phyloP scores from a whole-genome alignment of 2,113 vertebrate genomes.

The Chaetorhynchus papuensis region DNA sequence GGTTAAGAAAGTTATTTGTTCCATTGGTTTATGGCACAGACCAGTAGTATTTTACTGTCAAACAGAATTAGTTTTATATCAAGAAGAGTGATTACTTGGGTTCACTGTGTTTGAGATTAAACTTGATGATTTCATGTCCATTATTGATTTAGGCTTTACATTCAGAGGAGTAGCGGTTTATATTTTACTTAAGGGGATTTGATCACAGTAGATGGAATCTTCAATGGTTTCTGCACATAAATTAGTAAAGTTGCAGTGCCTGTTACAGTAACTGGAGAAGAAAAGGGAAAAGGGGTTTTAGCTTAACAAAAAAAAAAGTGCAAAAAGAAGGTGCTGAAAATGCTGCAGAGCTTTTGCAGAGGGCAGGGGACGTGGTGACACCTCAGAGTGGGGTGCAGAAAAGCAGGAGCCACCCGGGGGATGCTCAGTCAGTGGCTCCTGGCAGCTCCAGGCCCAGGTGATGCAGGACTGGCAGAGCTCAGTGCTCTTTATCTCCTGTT shows the following conservation, averaged over 20 bases:
- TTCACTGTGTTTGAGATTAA: conserved; percentile 61
- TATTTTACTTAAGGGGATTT: conserved; percentile 66
- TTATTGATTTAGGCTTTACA: conserved; percentile 66
- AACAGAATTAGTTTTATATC: conserved; percentile 66
- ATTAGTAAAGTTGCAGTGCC: conserved; percentile 23
- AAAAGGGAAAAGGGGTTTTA: neutral
- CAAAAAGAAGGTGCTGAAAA: neutral
- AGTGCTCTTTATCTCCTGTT: accelerated
- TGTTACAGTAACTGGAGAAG: neutral
- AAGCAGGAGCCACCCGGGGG: neutral
- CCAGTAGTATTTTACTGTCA: conserved; percentile 59
- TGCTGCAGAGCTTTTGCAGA: neutral
- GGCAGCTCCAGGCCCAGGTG: neutral
- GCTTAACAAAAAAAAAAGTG: neutral
- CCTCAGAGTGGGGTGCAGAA: accelerated
- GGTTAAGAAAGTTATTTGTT: conserved; percentile 63
- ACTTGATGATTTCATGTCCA: conserved; percentile 65
- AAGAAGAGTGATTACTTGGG: conserved; percentile 59
- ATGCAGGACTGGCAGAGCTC: neutral
- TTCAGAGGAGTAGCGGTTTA: conserved; percentile 39
- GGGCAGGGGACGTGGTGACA: neutral
- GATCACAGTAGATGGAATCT: conserved; percentile 47
- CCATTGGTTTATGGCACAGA: conserved; percentile 51
- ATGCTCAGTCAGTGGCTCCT: neutral
- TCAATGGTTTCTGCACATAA: conserved; percentile 40